A percentile compares a stretch with the other conserved stretches of the same genome.
Evolutionary conservation across 1,140 invertebrate species (phyloP).

Genomic region (Drosophila equinoxialis): DNA sequence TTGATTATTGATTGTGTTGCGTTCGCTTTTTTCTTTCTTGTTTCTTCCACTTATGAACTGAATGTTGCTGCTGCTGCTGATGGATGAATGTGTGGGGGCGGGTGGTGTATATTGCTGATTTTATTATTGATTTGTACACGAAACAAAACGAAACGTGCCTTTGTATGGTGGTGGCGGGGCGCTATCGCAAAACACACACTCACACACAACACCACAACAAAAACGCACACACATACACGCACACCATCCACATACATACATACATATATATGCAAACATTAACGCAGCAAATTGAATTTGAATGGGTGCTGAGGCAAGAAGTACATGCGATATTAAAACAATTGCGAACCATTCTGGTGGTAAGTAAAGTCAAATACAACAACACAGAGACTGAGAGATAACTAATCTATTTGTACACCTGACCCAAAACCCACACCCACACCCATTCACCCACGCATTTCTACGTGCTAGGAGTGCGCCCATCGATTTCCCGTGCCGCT

Average conservation of each 20-base stretch:
- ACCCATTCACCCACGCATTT: neutral
- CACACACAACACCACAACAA: slow-evolving; percentile 18
- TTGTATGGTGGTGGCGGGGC: slow-evolving; percentile 55
- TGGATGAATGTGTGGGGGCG: neutral
- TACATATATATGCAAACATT: slow-evolving; percentile 43
- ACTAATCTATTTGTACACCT: slow-evolving; percentile 18
- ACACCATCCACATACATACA: neutral
- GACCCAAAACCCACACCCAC: slow-evolving; percentile 2
- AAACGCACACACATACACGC: slow-evolving; percentile 28
- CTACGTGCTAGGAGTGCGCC: slow-evolving; percentile 89
- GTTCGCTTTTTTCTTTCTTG: slow-evolving; percentile 40
- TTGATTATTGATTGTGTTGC: slow-evolving; percentile 59
- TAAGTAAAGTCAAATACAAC: slow-evolving; percentile 83
- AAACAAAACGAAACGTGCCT: slow-evolving; percentile 78
- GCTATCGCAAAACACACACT: slow-evolving; percentile 52
- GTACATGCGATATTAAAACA: slow-evolving; percentile 93
- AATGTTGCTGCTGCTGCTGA: slow-evolving; percentile 16
- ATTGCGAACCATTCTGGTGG: slow-evolving; percentile 91
- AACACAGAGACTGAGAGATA: slow-evolving; percentile 1
- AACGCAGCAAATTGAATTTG: slow-evolving; percentile 95
- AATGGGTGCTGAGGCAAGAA: slow-evolving; percentile 95
- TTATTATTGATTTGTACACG: slow-evolving; percentile 80
- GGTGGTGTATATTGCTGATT: slow-evolving; percentile 38
- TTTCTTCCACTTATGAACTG: slow-evolving; percentile 20
- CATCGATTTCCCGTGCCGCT: slow-evolving; percentile 92